A percentile compares a stretch with the other conserved stretches of the same genome.
Conservation (phyloP, 2,113 vertebrate genomes). For the Picathartes gymnocephalus region DNA sequence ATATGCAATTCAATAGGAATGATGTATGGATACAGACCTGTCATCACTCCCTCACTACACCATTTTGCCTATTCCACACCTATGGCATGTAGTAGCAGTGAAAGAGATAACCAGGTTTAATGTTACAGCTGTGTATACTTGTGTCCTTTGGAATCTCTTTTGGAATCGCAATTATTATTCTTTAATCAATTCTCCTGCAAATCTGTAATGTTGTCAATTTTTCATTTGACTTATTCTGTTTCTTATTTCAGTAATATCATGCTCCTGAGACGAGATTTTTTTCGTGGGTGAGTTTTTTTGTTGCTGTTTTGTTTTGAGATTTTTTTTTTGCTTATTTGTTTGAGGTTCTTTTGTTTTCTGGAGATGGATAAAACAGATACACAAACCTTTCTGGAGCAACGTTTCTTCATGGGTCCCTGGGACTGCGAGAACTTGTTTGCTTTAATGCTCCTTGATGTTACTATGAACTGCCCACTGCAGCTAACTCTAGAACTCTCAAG, state of each 20-base stretch:
- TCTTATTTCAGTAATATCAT: background rate
- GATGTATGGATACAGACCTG: background rate
- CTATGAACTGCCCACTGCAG: background rate
- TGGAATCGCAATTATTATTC: background rate
- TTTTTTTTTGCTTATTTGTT: background rate
- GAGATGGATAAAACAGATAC: background rate
- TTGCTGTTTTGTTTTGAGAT: background rate
- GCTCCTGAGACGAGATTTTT: background rate
- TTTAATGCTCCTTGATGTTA: background rate
- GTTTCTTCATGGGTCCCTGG: background rate
- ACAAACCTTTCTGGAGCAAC: background rate
- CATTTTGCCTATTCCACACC: conserved; percentile 15
- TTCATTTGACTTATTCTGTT: background rate
- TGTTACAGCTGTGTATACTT: background rate
- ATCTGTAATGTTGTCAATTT: background rate
- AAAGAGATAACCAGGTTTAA: background rate
- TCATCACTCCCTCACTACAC: conserved; percentile 16
- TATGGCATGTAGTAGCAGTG: background rate
- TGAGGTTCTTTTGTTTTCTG: background rate
- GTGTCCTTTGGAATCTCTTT: background rate
- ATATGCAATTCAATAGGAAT: conserved; percentile 13
- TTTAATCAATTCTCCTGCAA: background rate
- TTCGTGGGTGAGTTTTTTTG: background rate
- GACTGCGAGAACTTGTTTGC: background rate
- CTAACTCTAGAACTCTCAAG: background rate